Evolutionary conservation across 2,797 vertebrate species (phyloP), one percentile per base, ranked within the genome.

Genomic region (Coregonus ussuriensis): DNA sequence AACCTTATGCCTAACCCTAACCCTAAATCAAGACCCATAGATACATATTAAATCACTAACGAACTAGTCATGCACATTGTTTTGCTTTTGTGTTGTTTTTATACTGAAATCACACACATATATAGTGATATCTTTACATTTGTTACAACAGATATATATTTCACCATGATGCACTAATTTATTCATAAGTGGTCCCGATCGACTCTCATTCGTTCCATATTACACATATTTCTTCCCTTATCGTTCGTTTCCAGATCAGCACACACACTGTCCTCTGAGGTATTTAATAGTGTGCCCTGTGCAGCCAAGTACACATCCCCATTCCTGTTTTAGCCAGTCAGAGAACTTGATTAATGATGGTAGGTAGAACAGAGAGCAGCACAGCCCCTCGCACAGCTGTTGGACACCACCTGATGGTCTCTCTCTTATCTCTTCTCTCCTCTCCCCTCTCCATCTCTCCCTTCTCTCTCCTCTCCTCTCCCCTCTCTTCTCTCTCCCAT

Each of bases 321-420:
- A 0, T 54, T 51, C 15, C 71, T 31, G 15, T n/a, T 56, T 33
- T 52, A 72, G 52, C 52, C 31, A 72, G 71, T 33, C 72, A 56
- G 25, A 62, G 53, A 52, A 31, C 15, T 59, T 89, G 89, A 89
- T 89, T 90, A 88, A 91, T 91, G 89, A 78, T 74, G 35, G 81
- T 85, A 53, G 88, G 70, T 82, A 82, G 85, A 88, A 84, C 89
- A 86, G 56, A 59, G n/a, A 59, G 56, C 56, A 79, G 83, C 21
- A 25, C 6, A n/a, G 54, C 18, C 54, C 72, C 88, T 82, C 71
- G 67, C 70, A 82, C 89, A 92, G 86, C 87, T 91, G 89, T 83
- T 86, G 85, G 82, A 87, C 84, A 85, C 89, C 85, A 86, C 80
- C 83, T 86, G 84, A 89, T 80, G 83, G 72, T 31, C 71, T 70